Evolutionary conservation across 1,140 invertebrate genomes (phyloP).

Genomic region (Bursaphelenchus mucronatus): DNA sequence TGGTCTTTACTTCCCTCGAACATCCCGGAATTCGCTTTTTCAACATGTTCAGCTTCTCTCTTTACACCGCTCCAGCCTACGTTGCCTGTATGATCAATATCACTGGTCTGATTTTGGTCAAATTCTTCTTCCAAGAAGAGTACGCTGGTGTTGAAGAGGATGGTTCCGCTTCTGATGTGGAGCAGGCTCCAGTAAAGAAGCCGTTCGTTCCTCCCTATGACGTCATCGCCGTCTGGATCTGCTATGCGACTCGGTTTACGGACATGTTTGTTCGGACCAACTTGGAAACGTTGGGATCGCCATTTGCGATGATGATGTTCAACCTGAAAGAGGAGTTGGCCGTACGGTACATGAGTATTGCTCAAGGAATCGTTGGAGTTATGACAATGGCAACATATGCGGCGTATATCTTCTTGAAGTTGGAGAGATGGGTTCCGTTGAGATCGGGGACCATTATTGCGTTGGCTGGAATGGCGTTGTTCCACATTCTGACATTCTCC

Average conservation of each 20-base stretch:
- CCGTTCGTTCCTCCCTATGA: constrained; percentile 34
- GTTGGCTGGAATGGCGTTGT: constrained; percentile 24
- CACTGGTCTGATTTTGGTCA: constrained; percentile 30
- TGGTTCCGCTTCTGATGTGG: not conserved
- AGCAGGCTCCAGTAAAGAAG: not conserved
- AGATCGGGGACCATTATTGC: constrained; percentile 30
- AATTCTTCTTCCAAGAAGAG: constrained; percentile 33
- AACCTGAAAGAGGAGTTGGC: not conserved
- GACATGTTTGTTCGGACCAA: constrained; percentile 46
- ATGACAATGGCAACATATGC: constrained; percentile 36
- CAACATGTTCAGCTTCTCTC: constrained; percentile 20
- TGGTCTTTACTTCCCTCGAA: constrained; percentile 5
- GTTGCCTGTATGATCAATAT: constrained; percentile 45
- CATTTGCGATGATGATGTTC: constrained; percentile 19
- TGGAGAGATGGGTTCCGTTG: constrained; percentile 30
- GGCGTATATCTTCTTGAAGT: constrained; percentile 37
- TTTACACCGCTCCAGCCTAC: constrained; percentile 62
- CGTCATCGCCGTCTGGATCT: constrained; percentile 35
- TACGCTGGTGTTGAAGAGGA: constrained; percentile 34
- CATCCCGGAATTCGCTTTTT: constrained; percentile 10
- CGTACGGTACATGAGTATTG: constrained; percentile 13
- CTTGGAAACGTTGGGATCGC: constrained; percentile 34
- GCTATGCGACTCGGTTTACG: constrained; percentile 44
- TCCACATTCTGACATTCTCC: constrained; percentile 40
- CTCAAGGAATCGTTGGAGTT: constrained; percentile 34